A percentile compares a stretch with the other conserved stretches of the same genome.
These are phyloP conservation scores for Gadus macrocephalus DNA, from an alignment of 2,113 vertebrate genomes.

Conservation along the genomic window DNA sequence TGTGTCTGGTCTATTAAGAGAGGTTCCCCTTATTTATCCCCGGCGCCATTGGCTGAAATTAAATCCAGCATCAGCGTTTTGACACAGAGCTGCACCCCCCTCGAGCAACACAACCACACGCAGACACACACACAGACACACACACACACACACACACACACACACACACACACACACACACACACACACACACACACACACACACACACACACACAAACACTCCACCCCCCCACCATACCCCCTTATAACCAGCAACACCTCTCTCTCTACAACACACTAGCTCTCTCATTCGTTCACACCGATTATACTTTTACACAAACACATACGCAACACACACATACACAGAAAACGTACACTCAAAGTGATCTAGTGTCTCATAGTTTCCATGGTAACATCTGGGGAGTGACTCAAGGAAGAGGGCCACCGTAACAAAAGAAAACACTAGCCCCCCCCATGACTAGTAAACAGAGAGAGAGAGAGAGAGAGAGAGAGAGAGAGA, in stretches of 20 bases:
- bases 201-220: constrained; percentile 19
- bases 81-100: constrained; percentile 31
- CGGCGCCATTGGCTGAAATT: constrained; percentile 37
- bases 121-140: constrained; percentile 11
- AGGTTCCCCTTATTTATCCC: constrained; percentile 21
- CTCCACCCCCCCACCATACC: neutral
- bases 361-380: constrained; percentile 69
- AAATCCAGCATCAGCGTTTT: constrained; percentile 51
- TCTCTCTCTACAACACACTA: too few species aligned
- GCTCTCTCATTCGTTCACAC: neutral
- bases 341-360: constrained; percentile 62
- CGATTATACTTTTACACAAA: neutral
- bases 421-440: constrained; percentile 62
- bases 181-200: too few species aligned
- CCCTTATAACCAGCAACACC: too few species aligned
- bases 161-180: constrained; percentile 8
- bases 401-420: constrained; percentile 56
- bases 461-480: neutral
- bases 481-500: constrained; percentile 25
- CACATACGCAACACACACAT: constrained; percentile 8
- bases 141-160: neutral
- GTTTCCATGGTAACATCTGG: constrained; percentile 70
- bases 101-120: neutral
- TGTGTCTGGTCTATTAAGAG: neutral
- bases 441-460: constrained; percentile 63